Percentiles rank a stretch among this genome's conserved stretches.
These are phyloP conservation scores for Streblospio benedicti DNA, from an alignment of 1,140 invertebrate species.

Conservation along the genomic window DNA sequence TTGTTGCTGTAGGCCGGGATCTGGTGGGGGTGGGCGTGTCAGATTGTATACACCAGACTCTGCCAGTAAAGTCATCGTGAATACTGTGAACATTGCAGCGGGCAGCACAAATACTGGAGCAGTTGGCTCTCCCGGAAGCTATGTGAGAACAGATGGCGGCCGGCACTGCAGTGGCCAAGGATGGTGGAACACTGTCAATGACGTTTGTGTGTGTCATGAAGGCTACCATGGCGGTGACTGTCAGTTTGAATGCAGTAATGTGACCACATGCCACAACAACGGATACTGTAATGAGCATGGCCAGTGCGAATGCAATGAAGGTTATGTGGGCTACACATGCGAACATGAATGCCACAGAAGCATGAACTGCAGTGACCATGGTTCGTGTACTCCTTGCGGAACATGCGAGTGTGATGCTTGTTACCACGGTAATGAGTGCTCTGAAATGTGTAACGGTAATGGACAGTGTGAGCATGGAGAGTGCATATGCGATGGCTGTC, in stretches of 20 bases:
- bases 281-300: constrained; percentile 26
- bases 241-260: constrained; percentile 25
- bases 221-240: constrained; percentile 27
- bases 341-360: constrained; percentile 25
- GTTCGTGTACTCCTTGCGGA: constrained; percentile 26
- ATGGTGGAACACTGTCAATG: constrained; percentile 10
- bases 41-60: constrained; percentile 23
- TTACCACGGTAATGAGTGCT: constrained; percentile 30
- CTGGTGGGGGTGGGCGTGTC: constrained; percentile 29
- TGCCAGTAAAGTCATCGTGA: constrained; percentile 24
- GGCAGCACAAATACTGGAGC: no score
- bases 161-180: constrained; percentile 26
- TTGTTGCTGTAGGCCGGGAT: constrained; percentile 22
- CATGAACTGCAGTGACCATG: constrained; percentile 27
- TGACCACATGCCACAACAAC: constrained; percentile 21
- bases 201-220: constrained; percentile 19
- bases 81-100: no score
- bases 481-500: constrained; percentile 30
- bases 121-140: no score
- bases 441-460: constrained; percentile 25
- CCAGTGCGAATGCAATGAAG: constrained; percentile 25
- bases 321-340: constrained; percentile 29
- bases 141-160: constrained; percentile 23
- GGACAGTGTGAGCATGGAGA: constrained; percentile 25
- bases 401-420: constrained; percentile 31